phyloP scores from a whole-genome alignment of 2,113 vertebrate genomes.

The Rostratula benghalensis region DNA sequence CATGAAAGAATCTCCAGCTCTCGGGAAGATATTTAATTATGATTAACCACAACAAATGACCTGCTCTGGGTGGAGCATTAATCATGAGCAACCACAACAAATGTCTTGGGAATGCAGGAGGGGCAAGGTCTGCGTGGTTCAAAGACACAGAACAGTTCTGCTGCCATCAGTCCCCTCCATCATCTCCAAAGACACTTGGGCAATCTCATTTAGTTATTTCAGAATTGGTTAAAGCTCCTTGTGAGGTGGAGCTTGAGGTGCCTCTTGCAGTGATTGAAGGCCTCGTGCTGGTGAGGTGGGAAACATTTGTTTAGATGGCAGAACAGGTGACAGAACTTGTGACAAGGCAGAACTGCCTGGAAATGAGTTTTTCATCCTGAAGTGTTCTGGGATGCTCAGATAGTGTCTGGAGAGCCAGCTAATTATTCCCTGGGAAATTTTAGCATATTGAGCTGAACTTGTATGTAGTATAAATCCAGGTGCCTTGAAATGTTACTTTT shows the following conservation, averaged over 20 bases:
- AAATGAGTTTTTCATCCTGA: background rate
- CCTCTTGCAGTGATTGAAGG: background rate
- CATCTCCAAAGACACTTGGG: background rate
- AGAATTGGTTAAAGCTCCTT: background rate
- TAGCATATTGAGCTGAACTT: background rate
- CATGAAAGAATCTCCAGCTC: conserved; percentile 33
- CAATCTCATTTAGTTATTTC: background rate
- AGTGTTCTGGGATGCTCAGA: background rate
- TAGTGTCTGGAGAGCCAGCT: background rate
- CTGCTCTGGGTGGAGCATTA: conserved; percentile 25
- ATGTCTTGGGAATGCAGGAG: conserved; percentile 46
- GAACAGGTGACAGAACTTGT: background rate
- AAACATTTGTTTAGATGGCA: background rate
- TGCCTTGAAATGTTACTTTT: conserved; percentile 63
- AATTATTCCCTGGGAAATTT: background rate
- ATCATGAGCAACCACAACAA: conserved; percentile 17
- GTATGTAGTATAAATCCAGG: conserved; percentile 33
- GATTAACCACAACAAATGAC: conserved; percentile 56
- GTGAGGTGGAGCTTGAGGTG: background rate
- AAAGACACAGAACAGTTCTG: background rate
- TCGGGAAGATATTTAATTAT: conserved; percentile 45
- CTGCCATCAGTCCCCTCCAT: background rate
- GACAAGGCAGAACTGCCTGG: background rate
- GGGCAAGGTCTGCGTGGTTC: background rate
- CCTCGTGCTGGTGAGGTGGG: background rate